These are phyloP conservation scores for Glaucidium brasilianum DNA, from an alignment of 2,113 vertebrate species.

Conservation along the genomic window DNA sequence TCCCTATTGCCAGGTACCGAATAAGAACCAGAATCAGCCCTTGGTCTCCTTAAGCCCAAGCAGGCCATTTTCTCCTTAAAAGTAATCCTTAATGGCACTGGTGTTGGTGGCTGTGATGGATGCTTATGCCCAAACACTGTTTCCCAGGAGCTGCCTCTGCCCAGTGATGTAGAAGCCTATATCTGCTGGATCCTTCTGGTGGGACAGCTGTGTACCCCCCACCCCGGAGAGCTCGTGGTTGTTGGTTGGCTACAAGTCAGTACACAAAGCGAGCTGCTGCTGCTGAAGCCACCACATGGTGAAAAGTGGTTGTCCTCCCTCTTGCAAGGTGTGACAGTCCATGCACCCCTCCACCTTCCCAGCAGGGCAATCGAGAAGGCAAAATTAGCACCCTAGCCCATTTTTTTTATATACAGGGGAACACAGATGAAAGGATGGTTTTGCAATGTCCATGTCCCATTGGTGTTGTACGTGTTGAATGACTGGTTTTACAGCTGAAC, in stretches of 20 bases:
- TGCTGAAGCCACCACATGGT: accelerated
- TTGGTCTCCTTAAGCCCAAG: neutral
- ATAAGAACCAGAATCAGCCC: neutral
- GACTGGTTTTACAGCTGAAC: neutral
- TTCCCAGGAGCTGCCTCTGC: neutral
- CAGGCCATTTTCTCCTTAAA: neutral
- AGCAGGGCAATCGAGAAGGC: neutral
- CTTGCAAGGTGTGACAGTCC: neutral
- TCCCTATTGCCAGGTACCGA: neutral
- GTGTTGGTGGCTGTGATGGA: neutral
- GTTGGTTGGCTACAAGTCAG: neutral
- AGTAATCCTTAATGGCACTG: neutral
- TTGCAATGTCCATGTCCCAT: slow-evolving; percentile 11
- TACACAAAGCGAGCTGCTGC: neutral
- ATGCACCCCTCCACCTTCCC: neutral
- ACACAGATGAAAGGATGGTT: neutral
- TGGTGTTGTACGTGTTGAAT: neutral
- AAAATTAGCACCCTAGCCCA: neutral
- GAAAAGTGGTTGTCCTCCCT: neutral
- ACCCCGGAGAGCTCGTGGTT: neutral
- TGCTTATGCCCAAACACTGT: neutral
- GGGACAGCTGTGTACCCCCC: neutral
- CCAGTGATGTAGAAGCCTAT: neutral
- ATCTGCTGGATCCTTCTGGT: neutral
- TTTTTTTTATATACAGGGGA: neutral